Evolutionary conservation across 1,140 invertebrate genomes (phyloP), one percentile per base, ranked within the genome.

Genomic region (Drosophila erecta): DNA sequence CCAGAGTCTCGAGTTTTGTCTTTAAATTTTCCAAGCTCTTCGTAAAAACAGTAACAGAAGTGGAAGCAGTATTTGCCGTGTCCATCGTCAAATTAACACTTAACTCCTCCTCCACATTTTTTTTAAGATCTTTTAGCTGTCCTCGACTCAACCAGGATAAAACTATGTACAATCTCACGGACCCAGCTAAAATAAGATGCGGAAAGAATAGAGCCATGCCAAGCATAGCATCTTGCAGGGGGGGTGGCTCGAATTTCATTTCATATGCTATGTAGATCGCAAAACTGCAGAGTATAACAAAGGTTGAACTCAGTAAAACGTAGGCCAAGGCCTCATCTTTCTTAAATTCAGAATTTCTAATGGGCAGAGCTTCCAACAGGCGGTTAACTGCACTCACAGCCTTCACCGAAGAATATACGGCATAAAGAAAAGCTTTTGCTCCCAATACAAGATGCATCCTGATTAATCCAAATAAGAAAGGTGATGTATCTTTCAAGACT

Each of bases 231-330:
- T 89, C 72, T 46, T 89, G 69, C 1, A 84, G 44, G 0, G 86
- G 86, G 5, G 90, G 90, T 60, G 90, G 33, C 54, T 75, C 72
- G 50, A 91, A 91, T 7, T 91, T 51, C 79, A 91, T 78, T 71
- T 91, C 90, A 50, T 77, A 89, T 27, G 75, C 81, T 55, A 91
- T 89, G 43, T 91, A 91, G 4, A 83, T 58, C 0, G 60, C 74
- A 27, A 89, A 83, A 37, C 60, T 22, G 20, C 75, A 15, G 0
- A 90, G 55, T n/a, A 89, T 35, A 0, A 62, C 24, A 14, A 83
- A 76, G 0, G 86, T 91, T 8, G 86, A 85, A 8, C 60, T 66
- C 2, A 91, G n/a, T 17, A 91, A 44, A 2, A 30, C 40, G 17
- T 91, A 90, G 1, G 77, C 75, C 10, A 72, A 17, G 24, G 41